phyloP scores from a whole-genome alignment of 1,140 invertebrate species.

The Drosophila obscura region DNA sequence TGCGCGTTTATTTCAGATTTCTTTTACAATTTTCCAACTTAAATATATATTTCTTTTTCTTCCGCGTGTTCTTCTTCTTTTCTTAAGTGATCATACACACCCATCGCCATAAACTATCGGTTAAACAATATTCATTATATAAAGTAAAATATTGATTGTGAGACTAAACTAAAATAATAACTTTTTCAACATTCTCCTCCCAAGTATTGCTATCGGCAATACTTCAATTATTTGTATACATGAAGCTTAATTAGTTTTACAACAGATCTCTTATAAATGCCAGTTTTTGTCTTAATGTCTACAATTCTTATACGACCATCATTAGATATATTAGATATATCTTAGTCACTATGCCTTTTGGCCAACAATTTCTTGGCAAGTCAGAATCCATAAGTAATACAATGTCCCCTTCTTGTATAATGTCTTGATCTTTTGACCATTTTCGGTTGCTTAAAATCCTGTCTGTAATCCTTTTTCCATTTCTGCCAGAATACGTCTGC shows the following conservation, averaged over 20 bases:
- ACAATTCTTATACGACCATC: constrained; percentile 43
- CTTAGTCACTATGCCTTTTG: constrained; percentile 30
- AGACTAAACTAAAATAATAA: too few relatives aligned
- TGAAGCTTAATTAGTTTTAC: constrained; percentile 8
- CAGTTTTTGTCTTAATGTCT: constrained; percentile 29
- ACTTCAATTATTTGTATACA: constrained; percentile 4
- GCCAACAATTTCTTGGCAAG: constrained; percentile 35
- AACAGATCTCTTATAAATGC: constrained; percentile 2
- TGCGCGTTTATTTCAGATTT: too few relatives aligned
- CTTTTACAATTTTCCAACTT: too few relatives aligned
- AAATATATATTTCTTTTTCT: too few relatives aligned
- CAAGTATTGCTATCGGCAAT: too few relatives aligned
- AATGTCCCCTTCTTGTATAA: constrained; percentile 1
- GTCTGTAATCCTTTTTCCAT: constrained; percentile 7
- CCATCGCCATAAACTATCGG: too few relatives aligned
- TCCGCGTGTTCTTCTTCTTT: too few relatives aligned
- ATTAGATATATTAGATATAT: constrained; percentile 30
- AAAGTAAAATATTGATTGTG: too few relatives aligned
- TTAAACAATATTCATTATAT: too few relatives aligned
- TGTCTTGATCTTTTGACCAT: constrained; percentile 10
- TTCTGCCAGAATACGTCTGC: constrained; percentile 5
- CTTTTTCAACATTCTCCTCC: too few relatives aligned
- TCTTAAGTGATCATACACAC: too few relatives aligned
- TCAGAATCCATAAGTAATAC: constrained; percentile 11
- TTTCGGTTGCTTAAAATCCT: constrained; percentile 1